Evolutionary conservation across 2,888 invertebrate genomes (phyloP), one percentile per base, ranked within the genome.

Genomic region (Siphlonurus alternatus): DNA sequence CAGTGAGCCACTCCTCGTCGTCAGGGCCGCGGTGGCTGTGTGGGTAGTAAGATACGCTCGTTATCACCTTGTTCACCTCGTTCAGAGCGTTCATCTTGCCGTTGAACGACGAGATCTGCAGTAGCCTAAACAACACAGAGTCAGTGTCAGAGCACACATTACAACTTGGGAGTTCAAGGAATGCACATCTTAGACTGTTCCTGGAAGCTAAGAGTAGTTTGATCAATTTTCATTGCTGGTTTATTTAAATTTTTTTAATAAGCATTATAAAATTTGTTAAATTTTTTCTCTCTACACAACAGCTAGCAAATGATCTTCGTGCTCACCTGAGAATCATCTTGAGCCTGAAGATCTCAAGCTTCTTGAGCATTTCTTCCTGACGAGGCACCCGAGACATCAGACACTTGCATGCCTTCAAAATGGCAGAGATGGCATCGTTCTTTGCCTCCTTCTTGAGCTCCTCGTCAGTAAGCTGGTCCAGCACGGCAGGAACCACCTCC

Each of bases 61-160:
- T 88, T 69, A 93, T 89, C 62, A 97, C 90, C 81, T 97, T 96
- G 78, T 97, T 97, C 65, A 98, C 93, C 81, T 98, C 97, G 76
- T 97, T 96, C 68, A 98, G 79, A 23, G 97, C 97, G 73, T 96
- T 96, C 97, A 98, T 98, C 81, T 97, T 97, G 53, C 97, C 96
- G 78, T 96, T 97, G 75, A 97, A 98, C 63, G 96, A 96, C 23
- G 96, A 95, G 75, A 96, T 94, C 82, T 95, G 93, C 69, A 97
- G 78, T 71, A 93, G 85, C 74, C 93, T 83, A 70, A n/a, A n/a
- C n/a, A n/a, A n/a, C n/a, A n/a, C n/a, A n/a, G n/a, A n/a, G n/a
- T n/a, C n/a, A 61, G 69, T 18, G 68, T 15, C 53, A 15, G 15
- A n/a, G 15, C n/a, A 53, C 53, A 15, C 15, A 53, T 53, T 15